Base-by-base conservation (phyloP, 2,888 invertebrate species). In the Morpho achilles region DNA sequence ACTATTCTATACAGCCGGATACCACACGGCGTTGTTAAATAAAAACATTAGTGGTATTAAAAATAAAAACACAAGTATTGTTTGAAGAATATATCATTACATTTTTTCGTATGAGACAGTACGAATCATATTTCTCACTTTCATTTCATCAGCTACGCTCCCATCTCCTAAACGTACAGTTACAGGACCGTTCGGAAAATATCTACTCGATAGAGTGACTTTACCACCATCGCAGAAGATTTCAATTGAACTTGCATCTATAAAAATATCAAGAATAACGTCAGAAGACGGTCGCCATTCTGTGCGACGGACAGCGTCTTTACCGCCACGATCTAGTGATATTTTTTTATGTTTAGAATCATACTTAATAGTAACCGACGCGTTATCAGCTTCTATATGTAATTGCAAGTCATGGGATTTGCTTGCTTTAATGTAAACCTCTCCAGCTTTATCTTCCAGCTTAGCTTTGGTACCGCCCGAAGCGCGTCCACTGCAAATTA, bases 231-330 rank as follows among this genome's bases (percentile, higher is more conserved):
- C 83, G 55, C 73, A 72, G 49, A 85, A 82, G 6, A 78, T 2
- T 62, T 87, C 86, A 8, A 86, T 67, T 2, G 83, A 84, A 71
- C 86, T 86, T 0, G 77, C 72, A 52, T 87, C 87, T 2, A 86
- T 63, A 50, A 68, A 82, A 2, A 84, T 69, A 32, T 54, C 71
- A 70, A 76, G 74, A 7, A 63, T 40, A 1, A 83, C 59, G 16
- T 65, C 48, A 0, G 53, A 56, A n/a, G 9, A 22, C 2, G 87
- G 84, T 8, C 63, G 72, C 80, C 84, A 87, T 7, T 70, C 59
- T 0, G 85, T 79, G 8, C 77, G 74, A 0, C 87, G 76, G 0
- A 80, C 56, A 2, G 78, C 82, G 59, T 87, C 84, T 0, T 70
- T 49, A 6, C 83, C 84, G 23, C 85, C 84, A 3, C 88, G 82